phyloP scores from a whole-genome alignment of 2,888 invertebrate genomes.

The Caenorhabditis panamensis region DNA sequence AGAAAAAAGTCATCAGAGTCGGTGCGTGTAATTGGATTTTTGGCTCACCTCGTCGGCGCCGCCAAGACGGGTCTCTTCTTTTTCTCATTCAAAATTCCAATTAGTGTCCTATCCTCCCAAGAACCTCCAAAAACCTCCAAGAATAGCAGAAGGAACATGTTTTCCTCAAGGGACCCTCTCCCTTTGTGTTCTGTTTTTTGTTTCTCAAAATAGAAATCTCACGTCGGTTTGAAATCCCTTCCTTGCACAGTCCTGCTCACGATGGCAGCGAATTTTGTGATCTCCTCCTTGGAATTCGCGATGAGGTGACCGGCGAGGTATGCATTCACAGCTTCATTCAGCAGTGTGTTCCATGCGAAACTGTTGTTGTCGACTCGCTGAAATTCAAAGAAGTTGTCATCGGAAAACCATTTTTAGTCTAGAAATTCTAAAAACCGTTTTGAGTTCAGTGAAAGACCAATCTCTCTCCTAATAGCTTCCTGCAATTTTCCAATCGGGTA shows the following conservation, averaged over 20 bases:
- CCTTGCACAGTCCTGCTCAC: constrained; percentile 46
- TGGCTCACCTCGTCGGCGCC: not conserved
- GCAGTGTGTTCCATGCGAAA: constrained; percentile 48
- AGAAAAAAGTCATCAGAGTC: constrained; percentile 23
- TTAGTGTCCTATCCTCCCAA: not conserved
- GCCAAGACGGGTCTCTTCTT: not conserved
- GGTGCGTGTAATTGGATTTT: constrained; percentile 33
- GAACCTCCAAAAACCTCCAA: not conserved
- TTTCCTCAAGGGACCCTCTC: not conserved
- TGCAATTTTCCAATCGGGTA: too few species aligned
- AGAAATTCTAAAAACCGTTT: too few species aligned
- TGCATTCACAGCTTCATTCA: constrained; percentile 49
- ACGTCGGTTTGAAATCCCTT: constrained; percentile 55
- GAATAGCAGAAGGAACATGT: not conserved
- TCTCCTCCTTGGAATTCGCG: constrained; percentile 50
- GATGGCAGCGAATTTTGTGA: constrained; percentile 53
- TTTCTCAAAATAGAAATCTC: constrained; percentile 2
- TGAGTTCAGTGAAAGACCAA: too few species aligned
- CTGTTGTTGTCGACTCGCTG: constrained; percentile 57
- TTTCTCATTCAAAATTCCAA: constrained; percentile 16
- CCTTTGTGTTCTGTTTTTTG: too few species aligned
- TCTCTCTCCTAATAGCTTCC: not conserved
- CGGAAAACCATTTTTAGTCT: too few species aligned
- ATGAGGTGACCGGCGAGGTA: constrained; percentile 45
- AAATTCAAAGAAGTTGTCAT: too few species aligned